phyloP scores from a whole-genome alignment of 2,888 invertebrate species.

The Mylabris sibirica region DNA sequence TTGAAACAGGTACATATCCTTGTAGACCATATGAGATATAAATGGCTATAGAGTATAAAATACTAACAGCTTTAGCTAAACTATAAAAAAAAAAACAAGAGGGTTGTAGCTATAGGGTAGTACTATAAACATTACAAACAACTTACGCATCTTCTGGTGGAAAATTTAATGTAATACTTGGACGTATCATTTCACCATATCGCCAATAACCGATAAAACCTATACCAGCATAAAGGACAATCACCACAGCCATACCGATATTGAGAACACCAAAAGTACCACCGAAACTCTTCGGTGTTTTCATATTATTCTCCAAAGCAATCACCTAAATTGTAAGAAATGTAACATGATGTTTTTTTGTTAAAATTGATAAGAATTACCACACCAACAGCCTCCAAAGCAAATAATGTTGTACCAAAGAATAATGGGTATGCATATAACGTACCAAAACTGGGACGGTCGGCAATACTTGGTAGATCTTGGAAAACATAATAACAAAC shows the following conservation, averaged over 20 bases:
- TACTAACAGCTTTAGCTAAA: slow-evolving; percentile 70
- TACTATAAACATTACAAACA: slow-evolving; percentile 3
- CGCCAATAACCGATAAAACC: slow-evolving; percentile 87
- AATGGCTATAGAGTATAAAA: slow-evolving; percentile 73
- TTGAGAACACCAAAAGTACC: slow-evolving; percentile 82
- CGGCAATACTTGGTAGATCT: slow-evolving; percentile 71
- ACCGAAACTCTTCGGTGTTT: slow-evolving; percentile 79
- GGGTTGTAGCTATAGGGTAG: not conserved
- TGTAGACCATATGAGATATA: slow-evolving; percentile 87
- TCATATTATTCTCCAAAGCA: slow-evolving; percentile 91
- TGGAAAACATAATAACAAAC: slow-evolving; percentile 86
- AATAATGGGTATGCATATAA: slow-evolving; percentile 83
- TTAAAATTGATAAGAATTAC: slow-evolving; percentile 64
- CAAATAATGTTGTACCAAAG: slow-evolving; percentile 95
- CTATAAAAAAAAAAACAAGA: slow-evolving; percentile 57
- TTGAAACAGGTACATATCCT: slow-evolving; percentile 87
- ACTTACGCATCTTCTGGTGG: slow-evolving; percentile 68
- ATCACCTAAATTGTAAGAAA: slow-evolving; percentile 71
- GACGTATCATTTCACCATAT: slow-evolving; percentile 73
- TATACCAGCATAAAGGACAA: slow-evolving; percentile 76
- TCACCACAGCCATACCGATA: slow-evolving; percentile 80
- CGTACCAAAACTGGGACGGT: slow-evolving; percentile 70
- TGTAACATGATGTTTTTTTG: not conserved
- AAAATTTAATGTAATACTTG: slow-evolving; percentile 85
- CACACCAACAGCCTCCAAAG: slow-evolving; percentile 93